Evolutionary conservation across 2,113 vertebrate genomes (phyloP), one percentile per base, ranked within the genome.

Genomic region (Lampris incognitus): DNA sequence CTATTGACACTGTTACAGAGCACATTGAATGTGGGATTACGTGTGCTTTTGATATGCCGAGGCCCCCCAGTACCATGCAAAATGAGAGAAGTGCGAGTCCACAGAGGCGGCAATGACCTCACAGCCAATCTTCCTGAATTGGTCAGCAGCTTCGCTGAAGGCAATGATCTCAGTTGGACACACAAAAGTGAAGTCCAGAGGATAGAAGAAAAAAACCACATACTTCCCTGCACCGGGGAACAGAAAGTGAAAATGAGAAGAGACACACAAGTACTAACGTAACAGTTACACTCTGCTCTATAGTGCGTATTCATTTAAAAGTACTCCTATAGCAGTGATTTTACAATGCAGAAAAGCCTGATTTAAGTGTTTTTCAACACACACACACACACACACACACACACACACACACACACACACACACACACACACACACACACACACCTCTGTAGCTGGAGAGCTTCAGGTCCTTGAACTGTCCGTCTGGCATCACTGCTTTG

Each of bases 111-210:
- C 98, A 71, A 99, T 98, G 74, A 99, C 94, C 92, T 99, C 97
- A 71, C 97, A 98, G 85, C 94, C 95, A 10, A 99, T 95, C 86
- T 97, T 98, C 89, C 85, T 96, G 89, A 99, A 99, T 55, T 99
- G 95, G 0, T 96, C 97, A 0, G 93, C 96, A 2, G 96, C 95
- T 1, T 99, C 97, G 71, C 98, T 98, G 92, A 98, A 99, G 9
- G 97, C 97, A 69, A 99, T 97, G 76, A 99, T 98, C 93, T 99
- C 98, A 13, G 97, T 99, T 1, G 98, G 98, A 77, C 98, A 99
- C 48, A 99, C 98, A 57, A 99, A 99, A 57, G 98, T 99, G 91
- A 99, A 99, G 79, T 99, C 97, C 95, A 98, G 92, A 0, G 98
- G 97, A 69, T 99, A 99, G 92, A 99, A 99, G 90, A 99, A 99